Conservation (phyloP, 2,113 vertebrate species). For the Calyptomena viridis region DNA sequence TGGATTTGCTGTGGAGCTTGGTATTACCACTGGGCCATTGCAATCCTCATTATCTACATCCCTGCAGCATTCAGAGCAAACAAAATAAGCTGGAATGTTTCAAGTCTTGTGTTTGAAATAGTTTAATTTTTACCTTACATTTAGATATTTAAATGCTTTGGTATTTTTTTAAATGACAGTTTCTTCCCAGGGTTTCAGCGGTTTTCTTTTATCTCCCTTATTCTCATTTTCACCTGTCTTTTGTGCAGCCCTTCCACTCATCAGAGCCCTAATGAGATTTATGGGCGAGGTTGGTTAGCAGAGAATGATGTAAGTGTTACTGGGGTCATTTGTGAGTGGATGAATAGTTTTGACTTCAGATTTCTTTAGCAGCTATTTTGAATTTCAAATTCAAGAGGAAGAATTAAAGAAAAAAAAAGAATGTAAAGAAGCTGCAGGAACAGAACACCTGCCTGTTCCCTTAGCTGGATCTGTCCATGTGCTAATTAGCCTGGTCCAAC, state of each 20-base stretch:
- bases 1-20: neutral
- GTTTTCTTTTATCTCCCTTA: neutral
- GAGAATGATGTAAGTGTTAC: neutral
- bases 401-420: neutral
- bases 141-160: neutral
- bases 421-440: neutral
- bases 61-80: neutral
- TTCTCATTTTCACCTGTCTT: neutral
- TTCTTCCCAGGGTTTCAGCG: neutral
- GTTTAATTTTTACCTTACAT: neutral
- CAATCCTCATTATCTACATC: neutral
- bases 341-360: neutral
- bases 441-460: neutral
- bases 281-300: constrained; percentile 4
- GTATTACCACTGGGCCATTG: neutral
- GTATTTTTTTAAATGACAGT: neutral
- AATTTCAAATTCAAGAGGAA: neutral
- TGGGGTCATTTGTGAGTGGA: neutral
- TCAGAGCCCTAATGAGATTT: constrained; percentile 24
- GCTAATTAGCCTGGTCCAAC: neutral
- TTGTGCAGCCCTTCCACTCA: neutral
- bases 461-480: neutral
- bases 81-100: neutral
- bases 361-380: neutral
- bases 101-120: neutral